Evolutionary conservation across 2,888 invertebrate genomes (phyloP), one percentile per base, ranked within the genome.

Genomic region (Parascotia fuliginaria): DNA sequence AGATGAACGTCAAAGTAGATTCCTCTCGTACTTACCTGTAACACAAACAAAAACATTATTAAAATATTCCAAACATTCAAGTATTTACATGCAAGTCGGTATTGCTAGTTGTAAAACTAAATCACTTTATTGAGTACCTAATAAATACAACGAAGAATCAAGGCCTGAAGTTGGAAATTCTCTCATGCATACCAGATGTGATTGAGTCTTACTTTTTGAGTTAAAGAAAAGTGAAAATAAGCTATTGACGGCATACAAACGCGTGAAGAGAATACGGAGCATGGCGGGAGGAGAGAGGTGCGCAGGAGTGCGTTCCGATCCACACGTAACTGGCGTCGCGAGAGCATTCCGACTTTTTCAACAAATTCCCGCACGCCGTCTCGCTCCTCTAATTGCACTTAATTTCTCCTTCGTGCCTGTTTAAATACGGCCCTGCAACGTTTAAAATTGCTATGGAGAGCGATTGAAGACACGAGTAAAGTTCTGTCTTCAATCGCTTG

Each of bases 371-470:
- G 70, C 80, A 77, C 85, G 83, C 87, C 83, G 85, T 78, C 79
- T 79, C 82, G 78, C 81, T 74, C 82, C 71, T 81, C 84, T 90
- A 89, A 89, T 89, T 89, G 82, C 81, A 79, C 81, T 87, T 89
- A 89, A 90, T 90, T 89, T 83, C 74, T 83, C 65, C 83, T 82
- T 81, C 87, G 83, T 86, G 87, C 85, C 78, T 87, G 80, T 79
- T 87, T 89, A 87, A 89, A 89, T 87, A 85, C 82, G 68, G 64
- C 64, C 66, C 70, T 53, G 73, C 65, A 74, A 73, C 75, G 70
- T 75, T 79, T 75, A 80, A 81, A 78, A 81, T 83, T 81, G 72
- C 79, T 56, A 68, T 55, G 67, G 61, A 65, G 65, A 72, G 56
- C 69, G 59, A 56, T 31, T 42, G 42, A 64, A 65, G 55, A 65